These are phyloP conservation scores for Nasalis larvatus DNA, from an alignment of 2,113 vertebrate genomes.

Conservation along the genomic window DNA sequence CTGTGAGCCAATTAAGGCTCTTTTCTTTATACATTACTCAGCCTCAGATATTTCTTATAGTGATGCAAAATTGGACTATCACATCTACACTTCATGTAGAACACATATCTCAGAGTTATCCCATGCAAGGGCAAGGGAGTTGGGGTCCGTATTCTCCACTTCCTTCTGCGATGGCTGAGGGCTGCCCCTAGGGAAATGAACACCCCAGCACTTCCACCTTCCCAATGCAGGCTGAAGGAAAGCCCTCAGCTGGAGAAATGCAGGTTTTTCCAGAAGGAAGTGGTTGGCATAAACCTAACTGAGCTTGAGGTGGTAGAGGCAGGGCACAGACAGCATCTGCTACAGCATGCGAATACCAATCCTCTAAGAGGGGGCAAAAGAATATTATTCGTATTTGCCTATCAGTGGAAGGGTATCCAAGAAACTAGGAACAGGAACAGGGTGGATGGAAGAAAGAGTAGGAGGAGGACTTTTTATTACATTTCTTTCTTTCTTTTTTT, in stretches of 20 bases:
- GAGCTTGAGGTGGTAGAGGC: neutral
- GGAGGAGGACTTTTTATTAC: neutral
- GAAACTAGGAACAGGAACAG: neutral
- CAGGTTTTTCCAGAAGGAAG: neutral
- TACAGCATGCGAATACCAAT: rapidly evolving
- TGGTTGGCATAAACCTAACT: neutral
- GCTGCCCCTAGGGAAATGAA: neutral
- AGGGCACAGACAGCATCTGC: neutral
- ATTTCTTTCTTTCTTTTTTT: neutral
- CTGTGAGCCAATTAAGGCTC: too few relatives aligned
- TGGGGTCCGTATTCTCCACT: too few relatives aligned
- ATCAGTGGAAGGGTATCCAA: neutral
- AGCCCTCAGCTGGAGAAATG: neutral
- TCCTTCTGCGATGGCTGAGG: neutral
- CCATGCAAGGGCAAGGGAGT: neutral
- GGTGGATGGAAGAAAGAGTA: neutral
- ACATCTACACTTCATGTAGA: too few relatives aligned
- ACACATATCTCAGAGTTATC: neutral
- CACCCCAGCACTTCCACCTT: neutral
- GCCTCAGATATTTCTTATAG: too few relatives aligned
- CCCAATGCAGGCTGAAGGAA: neutral
- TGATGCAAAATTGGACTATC: too few relatives aligned
- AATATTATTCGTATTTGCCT: neutral
- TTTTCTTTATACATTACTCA: too few relatives aligned
- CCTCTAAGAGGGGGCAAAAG: neutral